A percentile compares a stretch with the other conserved stretches of the same genome.
Evolutionary conservation across 2,888 invertebrate genomes (phyloP).

Genomic region (Eupithecia dodoneata): DNA sequence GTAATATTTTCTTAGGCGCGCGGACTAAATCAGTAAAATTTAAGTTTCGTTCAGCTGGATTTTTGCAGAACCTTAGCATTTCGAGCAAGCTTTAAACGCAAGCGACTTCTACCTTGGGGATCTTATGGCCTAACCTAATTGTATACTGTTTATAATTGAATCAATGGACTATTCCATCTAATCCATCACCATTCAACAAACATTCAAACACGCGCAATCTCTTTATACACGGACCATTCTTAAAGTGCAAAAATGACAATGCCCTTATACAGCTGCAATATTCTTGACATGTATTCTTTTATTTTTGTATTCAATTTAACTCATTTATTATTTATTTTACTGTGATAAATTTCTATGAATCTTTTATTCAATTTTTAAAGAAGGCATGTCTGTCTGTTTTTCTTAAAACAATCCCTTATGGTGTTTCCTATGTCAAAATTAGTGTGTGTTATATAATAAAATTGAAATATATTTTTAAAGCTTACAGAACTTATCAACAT

Average conservation of each 20-base stretch:
- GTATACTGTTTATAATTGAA: not conserved
- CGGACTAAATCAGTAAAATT: not conserved
- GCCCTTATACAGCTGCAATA: too few species aligned
- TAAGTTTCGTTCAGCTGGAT: not conserved
- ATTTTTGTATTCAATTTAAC: too few species aligned
- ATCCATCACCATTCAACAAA: not conserved
- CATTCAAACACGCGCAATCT: not conserved
- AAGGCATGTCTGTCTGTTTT: too few species aligned
- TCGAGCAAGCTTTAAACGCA: not conserved
- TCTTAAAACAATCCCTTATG: too few species aligned
- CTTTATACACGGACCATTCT: not conserved
- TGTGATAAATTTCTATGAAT: too few species aligned
- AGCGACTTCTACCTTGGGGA: not conserved
- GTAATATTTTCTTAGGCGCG: not conserved
- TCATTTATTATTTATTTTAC: too few species aligned
- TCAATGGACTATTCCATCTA: not conserved
- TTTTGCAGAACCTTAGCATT: not conserved
- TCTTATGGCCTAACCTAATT: not conserved
- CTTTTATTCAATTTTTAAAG: too few species aligned
- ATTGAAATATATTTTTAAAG: too few species aligned
- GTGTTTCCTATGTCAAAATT: too few species aligned
- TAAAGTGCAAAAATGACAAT: not conserved
- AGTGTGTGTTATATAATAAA: too few species aligned
- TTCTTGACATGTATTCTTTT: too few species aligned
- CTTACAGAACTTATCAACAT: too few species aligned